Percentiles rank a stretch among this genome's conserved stretches.
Conservation (phyloP, 2,888 invertebrate species). For the Uloborus plumipes region DNA sequence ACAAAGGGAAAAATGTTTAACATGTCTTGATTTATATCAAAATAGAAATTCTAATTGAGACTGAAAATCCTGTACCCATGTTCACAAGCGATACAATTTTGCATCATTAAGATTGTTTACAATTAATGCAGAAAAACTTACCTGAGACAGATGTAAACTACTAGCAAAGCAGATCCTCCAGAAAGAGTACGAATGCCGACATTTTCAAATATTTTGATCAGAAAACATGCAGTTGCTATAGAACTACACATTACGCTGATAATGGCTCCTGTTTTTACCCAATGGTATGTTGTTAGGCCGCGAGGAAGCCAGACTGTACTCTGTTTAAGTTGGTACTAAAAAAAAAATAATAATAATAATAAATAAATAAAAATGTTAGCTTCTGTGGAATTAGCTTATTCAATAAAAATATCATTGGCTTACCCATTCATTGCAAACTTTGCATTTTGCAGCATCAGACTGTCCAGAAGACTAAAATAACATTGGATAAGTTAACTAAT, state of each 20-base stretch:
- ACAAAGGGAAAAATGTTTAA: too few species aligned
- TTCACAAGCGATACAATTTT: too few species aligned
- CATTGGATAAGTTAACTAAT: too few species aligned
- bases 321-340: constrained; percentile 65
- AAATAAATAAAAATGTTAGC: neutral
- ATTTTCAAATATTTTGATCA: constrained; percentile 83
- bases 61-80: too few species aligned
- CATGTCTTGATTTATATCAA: too few species aligned
- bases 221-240: constrained; percentile 83
- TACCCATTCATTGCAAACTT: constrained; percentile 81
- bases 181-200: constrained; percentile 84
- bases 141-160: constrained; percentile 88
- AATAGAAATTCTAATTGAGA: too few species aligned
- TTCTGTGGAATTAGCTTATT: neutral
- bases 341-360: neutral
- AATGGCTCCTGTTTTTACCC: constrained; percentile 85
- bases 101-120: too few species aligned
- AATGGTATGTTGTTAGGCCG: constrained; percentile 81
- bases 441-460: constrained; percentile 81
- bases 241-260: constrained; percentile 84
- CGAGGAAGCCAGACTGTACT: constrained; percentile 66
- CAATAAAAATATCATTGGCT: constrained; percentile 13
- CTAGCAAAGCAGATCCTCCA: constrained; percentile 84
- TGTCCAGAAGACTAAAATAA: constrained; percentile 69
- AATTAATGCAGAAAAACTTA: constrained; percentile 71